Conservation (phyloP, 2,113 vertebrate genomes). For the Heterotilapia buettikoferi region DNA sequence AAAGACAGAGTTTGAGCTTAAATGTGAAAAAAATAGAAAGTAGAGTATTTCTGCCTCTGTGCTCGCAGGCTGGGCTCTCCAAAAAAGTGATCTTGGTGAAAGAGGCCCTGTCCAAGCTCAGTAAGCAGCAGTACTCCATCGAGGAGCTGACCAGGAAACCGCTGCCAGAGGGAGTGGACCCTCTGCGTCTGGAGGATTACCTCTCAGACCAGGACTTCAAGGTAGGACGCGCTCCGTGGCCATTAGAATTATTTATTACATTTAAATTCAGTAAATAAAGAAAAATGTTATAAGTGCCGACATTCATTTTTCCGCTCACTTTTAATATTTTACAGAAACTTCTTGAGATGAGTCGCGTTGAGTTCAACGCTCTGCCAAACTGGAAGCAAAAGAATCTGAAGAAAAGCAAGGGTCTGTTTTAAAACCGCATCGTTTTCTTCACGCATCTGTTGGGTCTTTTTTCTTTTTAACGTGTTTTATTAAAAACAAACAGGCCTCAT, state of each 20-base stretch:
- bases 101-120: slow-evolving; percentile 71
- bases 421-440: slow-evolving; percentile 22
- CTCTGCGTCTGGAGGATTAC: slow-evolving; percentile 74
- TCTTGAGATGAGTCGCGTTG: slow-evolving; percentile 71
- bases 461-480: neutral
- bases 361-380: slow-evolving; percentile 74
- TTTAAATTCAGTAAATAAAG: neutral
- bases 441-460: neutral
- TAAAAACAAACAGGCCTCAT: slow-evolving; percentile 2
- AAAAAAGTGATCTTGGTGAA: slow-evolving; percentile 71
- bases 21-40: neutral
- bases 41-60: neutral
- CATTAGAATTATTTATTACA: neutral
- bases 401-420: slow-evolving; percentile 77
- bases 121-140: slow-evolving; percentile 72
- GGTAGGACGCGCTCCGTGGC: slow-evolving; percentile 31
- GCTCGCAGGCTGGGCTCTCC: slow-evolving; percentile 31
- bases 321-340: slow-evolving; percentile 53
- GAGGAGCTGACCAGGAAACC: slow-evolving; percentile 73
- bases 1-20: neutral
- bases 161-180: slow-evolving; percentile 77
- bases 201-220: slow-evolving; percentile 77
- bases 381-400: slow-evolving; percentile 80
- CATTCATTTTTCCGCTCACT: neutral
- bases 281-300: neutral